A percentile compares a stretch with the other conserved stretches of the same genome.
phyloP scores from a whole-genome alignment of 2,797 vertebrate genomes.

The Eutrigla gurnardus region DNA sequence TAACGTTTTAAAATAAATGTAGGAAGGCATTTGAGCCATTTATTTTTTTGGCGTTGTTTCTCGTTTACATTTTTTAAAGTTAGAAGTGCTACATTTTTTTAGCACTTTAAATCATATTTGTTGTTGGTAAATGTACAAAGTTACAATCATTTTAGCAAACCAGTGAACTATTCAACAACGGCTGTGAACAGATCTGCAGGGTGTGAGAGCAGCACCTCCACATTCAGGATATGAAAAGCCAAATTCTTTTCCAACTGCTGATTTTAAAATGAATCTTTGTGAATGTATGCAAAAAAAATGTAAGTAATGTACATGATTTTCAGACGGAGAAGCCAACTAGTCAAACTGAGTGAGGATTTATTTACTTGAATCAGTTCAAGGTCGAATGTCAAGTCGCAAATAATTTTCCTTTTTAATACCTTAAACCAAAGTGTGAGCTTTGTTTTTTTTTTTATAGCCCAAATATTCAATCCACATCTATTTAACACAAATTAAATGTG shows the following conservation, averaged over 20 bases:
- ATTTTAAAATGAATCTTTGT: background rate
- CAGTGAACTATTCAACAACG: background rate
- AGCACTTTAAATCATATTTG: slow-evolving; percentile 8
- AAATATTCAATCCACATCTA: background rate
- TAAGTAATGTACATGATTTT: slow-evolving; percentile 12
- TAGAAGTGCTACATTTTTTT: background rate
- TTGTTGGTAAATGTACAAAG: background rate
- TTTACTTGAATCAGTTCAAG: slow-evolving; percentile 18
- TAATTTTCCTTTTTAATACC: background rate
- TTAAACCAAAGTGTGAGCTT: slow-evolving; percentile 31
- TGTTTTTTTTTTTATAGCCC: background rate
- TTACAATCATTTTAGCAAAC: background rate
- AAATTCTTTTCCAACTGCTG: background rate
- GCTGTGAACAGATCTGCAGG: background rate
- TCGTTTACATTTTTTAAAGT: slow-evolving; percentile 5
- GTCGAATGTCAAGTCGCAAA: background rate
- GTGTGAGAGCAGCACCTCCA: background rate
- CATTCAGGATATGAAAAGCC: background rate
- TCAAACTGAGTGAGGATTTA: background rate
- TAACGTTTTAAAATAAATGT: background rate
- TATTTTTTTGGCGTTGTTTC: slow-evolving; percentile 4
- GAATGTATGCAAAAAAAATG: slow-evolving; percentile 21
- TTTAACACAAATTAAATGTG: slow-evolving; percentile 3
- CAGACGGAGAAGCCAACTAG: background rate
- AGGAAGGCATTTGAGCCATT: slow-evolving; percentile 11